Evolutionary conservation across 2,888 invertebrate species (phyloP).

Genomic region (Bhutanitis thaidina): DNA sequence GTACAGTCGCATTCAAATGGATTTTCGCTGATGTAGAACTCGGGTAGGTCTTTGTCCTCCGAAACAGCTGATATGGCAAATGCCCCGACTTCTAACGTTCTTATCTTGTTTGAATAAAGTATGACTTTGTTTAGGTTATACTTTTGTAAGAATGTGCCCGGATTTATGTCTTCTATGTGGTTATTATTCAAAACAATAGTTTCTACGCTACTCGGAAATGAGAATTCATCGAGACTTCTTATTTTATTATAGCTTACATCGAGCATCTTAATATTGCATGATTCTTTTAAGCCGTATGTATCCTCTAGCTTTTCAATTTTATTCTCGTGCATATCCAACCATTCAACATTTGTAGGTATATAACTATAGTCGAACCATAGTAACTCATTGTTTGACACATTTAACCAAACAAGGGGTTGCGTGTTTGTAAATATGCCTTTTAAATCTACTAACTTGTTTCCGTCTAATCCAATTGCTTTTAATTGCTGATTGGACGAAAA

Average conservation of each 20-base stretch:
- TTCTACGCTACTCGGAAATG: constrained; percentile 86
- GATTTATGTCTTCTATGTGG: constrained; percentile 83
- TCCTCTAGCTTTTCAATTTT: constrained; percentile 87
- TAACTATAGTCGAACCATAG: constrained; percentile 90
- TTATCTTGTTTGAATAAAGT: constrained; percentile 86
- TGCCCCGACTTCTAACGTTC: constrained; percentile 85
- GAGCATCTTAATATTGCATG: constrained; percentile 85
- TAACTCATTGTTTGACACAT: constrained; percentile 89
- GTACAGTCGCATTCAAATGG: constrained; percentile 92
- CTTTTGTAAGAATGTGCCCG: constrained; percentile 86
- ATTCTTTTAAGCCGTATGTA: constrained; percentile 83
- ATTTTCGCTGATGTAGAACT: constrained; percentile 90
- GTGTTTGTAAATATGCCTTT: constrained; percentile 88
- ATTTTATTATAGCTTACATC: constrained; percentile 88
- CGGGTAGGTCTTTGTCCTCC: constrained; percentile 84
- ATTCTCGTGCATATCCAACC: constrained; percentile 91
- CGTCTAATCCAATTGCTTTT: constrained; percentile 87
- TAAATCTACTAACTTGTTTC: constrained; percentile 88
- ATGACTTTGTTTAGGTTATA: constrained; percentile 87
- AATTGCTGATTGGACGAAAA: constrained; percentile 87
- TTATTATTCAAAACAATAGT: constrained; percentile 87
- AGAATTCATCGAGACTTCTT: constrained; percentile 83
- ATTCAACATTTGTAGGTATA: constrained; percentile 86
- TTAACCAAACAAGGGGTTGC: constrained; percentile 87
- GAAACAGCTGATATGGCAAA: constrained; percentile 83